Evolutionary conservation across 2,113 vertebrate species (phyloP).

Genomic region (Microtus oregoni): DNA sequence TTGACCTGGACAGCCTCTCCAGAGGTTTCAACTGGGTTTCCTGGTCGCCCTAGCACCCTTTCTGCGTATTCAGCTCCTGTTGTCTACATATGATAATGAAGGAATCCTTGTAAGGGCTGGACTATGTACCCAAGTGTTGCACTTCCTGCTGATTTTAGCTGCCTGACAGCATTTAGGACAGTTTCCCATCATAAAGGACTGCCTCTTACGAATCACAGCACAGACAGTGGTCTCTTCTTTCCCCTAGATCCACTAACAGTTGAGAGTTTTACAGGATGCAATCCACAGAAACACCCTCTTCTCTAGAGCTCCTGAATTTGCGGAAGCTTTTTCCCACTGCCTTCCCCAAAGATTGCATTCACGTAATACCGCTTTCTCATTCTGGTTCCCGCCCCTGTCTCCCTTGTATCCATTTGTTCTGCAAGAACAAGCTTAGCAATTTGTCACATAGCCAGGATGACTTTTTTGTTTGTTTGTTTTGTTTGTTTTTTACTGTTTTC

Average conservation of each 20-base stretch:
- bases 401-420: background rate
- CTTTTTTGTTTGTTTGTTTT: background rate
- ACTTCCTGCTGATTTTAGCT: background rate
- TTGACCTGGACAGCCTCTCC: background rate
- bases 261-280: background rate
- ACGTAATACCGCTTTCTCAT: background rate
- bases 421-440: background rate
- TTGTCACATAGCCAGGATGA: background rate
- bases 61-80: background rate
- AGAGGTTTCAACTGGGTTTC: background rate
- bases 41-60: background rate
- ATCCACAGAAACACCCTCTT: background rate
- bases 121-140: background rate
- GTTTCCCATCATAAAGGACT: background rate
- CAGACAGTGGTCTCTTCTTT: background rate
- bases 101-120: background rate
- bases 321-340: background rate
- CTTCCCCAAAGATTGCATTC: background rate
- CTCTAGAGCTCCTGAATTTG: background rate
- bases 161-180: background rate
- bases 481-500: background rate
- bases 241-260: background rate
- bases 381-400: background rate
- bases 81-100: background rate
- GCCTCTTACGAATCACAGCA: background rate